Evolutionary conservation across 2,797 vertebrate species (phyloP).

Genomic region (Triplophysa bombifrons): DNA sequence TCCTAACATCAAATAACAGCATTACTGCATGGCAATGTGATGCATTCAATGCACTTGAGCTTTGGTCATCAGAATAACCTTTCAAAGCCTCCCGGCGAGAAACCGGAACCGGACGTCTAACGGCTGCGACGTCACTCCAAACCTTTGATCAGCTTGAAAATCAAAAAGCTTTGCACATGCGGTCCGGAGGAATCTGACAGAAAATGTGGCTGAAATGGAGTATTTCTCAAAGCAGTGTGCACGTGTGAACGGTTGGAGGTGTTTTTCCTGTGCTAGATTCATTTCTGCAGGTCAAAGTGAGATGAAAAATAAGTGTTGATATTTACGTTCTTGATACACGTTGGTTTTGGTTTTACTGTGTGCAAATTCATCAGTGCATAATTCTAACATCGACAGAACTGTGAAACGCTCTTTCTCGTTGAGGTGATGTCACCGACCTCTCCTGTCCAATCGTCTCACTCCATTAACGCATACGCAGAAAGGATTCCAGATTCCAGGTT

Average conservation of each 20-base stretch:
- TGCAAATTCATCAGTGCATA: background rate
- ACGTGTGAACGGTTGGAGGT: background rate
- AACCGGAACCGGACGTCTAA: conserved; percentile 75
- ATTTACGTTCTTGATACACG: background rate
- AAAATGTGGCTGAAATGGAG: conserved; percentile 31
- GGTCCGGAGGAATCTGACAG: conserved; percentile 18
- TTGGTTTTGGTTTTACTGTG: background rate
- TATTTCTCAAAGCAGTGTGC: conserved; percentile 11
- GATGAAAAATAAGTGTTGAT: background rate
- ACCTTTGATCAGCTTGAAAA: too few species aligned
- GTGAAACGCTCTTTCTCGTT: too few species aligned
- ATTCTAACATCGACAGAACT: too few species aligned
- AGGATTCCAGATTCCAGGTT: background rate
- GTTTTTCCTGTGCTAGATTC: conserved; percentile 3
- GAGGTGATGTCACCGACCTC: too few species aligned
- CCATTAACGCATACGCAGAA: background rate
- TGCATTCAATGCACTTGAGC: conserved; percentile 78
- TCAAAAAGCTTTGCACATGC: conserved; percentile 27
- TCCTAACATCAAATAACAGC: conserved; percentile 69
- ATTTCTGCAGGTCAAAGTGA: background rate
- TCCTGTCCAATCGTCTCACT: background rate
- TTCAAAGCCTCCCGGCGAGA: conserved; percentile 81
- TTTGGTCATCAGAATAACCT: conserved; percentile 77
- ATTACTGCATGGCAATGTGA: conserved; percentile 89
- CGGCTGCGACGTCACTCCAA: too few species aligned